Conservation (phyloP, 2,113 vertebrate genomes). For the Emydura subglobosa region DNA sequence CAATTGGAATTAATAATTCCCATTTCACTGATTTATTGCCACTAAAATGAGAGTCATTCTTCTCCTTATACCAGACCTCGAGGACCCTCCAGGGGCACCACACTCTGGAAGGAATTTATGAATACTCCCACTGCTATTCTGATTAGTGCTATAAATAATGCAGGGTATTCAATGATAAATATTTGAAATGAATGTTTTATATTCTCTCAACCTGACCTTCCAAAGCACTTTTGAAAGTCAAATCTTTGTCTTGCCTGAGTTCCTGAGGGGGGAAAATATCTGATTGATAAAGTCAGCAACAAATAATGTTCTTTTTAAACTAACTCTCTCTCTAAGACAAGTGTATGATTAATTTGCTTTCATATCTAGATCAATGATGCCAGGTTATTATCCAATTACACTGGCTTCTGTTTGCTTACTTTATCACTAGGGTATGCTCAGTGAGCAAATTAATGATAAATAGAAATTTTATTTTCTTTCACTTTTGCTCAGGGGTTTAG, state of each 20-base stretch:
- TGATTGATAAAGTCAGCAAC: neutral
- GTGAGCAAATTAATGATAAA: conserved; percentile 52
- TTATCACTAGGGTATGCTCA: conserved; percentile 7
- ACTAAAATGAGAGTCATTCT: neutral
- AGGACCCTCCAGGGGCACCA: fast-evolving
- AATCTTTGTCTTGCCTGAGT: neutral
- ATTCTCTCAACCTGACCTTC: conserved; percentile 20
- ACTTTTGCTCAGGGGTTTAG: conserved; percentile 17
- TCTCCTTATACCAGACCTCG: neutral
- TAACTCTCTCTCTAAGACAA: neutral
- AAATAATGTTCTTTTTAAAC: neutral
- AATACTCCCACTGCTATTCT: neutral
- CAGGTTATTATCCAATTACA: conserved; percentile 4
- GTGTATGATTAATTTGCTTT: conserved; percentile 41
- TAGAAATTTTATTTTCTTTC: conserved; percentile 46
- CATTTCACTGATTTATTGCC: conserved; percentile 35
- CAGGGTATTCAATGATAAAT: conserved; percentile 6
- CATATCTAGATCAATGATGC: conserved; percentile 27
- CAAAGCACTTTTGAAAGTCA: conserved; percentile 55
- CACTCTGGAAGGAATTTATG: neutral
- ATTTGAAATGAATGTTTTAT: conserved; percentile 40
- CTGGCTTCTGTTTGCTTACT: neutral
- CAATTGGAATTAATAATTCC: conserved; percentile 34
- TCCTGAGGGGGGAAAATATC: neutral
- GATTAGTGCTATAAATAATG: conserved; percentile 57